Base-by-base conservation (phyloP, 2,888 invertebrate genomes). In the Ephialtes manifestator region DNA sequence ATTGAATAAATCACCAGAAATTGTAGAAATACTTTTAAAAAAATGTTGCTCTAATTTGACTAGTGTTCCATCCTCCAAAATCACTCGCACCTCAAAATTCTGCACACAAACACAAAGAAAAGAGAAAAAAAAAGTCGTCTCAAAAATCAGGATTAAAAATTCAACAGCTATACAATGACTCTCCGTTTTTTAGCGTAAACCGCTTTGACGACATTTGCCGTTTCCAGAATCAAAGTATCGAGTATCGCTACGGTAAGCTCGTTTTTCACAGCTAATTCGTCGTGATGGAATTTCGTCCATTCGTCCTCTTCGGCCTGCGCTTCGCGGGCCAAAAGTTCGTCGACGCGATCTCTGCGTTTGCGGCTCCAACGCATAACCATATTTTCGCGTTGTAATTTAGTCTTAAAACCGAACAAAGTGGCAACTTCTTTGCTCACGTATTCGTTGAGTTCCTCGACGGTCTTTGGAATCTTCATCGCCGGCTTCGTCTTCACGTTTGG, bases 221-320 rank as follows among this genome's bases (percentile, higher is more conserved):
- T 93, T 83, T 94, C 94, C 85, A 91, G 84, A 10, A 94, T 85
- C 20, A 94, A 87, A 10, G 92, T 93, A 78, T 94, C 93, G 55
- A 94, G 83, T 89, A 94, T 93, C 43, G 92, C 91, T 53, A 92
- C 88, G 0, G 96, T 95, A 20, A 95, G 91, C 89, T 95, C 94
- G 89, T 96, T 95, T 90, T 97, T 96, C 28, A 97, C 96, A 51
- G 96, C 95, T 24, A 95, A 94, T 92, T 97, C 97, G 90, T 97
- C 97, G 68, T 95, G 94, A 91, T 97, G 96, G 91, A 96, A 97
- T 91, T 96, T 96, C 0, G 96, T 96, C 97, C 97, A 97, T 87
- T 96, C 95, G 15, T 95, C 94, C 91, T 97, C 97, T 89, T 97
- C 97, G 72, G 96, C 96, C 88, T 96, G 96, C 71, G 96, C 95